Evolutionary conservation across 2,797 vertebrate species (phyloP), one percentile per base, ranked within the genome.

Genomic region (Bryconaethiops microstoma): DNA sequence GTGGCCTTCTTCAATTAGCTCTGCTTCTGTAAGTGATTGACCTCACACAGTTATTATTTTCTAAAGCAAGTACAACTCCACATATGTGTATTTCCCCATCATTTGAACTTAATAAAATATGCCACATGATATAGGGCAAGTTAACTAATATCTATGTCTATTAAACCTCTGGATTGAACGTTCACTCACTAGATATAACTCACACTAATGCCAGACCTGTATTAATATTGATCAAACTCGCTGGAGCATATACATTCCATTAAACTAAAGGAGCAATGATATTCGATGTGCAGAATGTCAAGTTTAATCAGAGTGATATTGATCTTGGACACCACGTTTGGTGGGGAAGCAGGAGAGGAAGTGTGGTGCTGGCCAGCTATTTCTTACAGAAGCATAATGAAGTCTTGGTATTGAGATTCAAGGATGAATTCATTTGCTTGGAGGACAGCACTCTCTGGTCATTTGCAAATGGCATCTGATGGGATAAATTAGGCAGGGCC

Each of bases 341-440:
- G 81, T 29, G 29, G 72, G 35, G 62, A 74, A 29, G 59, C 55
- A 45, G 63, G 75, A 63, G 63, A 74, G 25, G 50, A 60, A 67
- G 77, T 69, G 69, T 76, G 75, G 62, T 82, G 69, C 78, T 55
- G 79, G 72, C 73, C 50, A 62, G 63, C 77, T 69, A 70, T 73
- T 76, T 70, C 69, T 74, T 74, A 60, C 57, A 35, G 42, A 55
- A 67, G 76, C 59, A 71, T 82, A 87, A 83, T 85, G 81, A 85
- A 87, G 65, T 55, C 76, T 74, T 70, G 79, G 62, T 83, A 79
- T 82, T 85, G 45, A n/a, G 39, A 87, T 80, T 82, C 85, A 87
- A 87, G 85, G 86, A 86, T 82, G 77, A 85, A 80, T 76, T 82
- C 71, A 82, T 86, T 76, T 59, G 55, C 0, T 9, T 42, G 62